Percentiles rank a stretch among this genome's conserved stretches.
Evolutionary conservation across 2,797 vertebrate species (phyloP).

Genomic region (Anabacerthia variegaticeps): DNA sequence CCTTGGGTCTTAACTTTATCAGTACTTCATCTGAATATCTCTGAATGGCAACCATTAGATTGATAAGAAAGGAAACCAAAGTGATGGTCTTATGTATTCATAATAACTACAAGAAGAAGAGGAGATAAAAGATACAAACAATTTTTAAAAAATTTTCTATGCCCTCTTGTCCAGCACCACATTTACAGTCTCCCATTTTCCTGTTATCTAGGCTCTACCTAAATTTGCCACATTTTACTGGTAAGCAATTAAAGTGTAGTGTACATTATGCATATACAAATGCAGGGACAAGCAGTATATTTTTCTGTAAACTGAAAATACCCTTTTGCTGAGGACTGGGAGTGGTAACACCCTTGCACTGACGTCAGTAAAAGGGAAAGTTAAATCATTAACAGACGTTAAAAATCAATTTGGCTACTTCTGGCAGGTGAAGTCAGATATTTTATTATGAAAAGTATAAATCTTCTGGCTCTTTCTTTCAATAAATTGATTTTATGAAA

Average conservation of each 20-base stretch:
- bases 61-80: background rate
- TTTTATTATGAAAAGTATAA: conserved; percentile 54
- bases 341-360: conserved; percentile 32
- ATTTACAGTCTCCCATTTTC: background rate
- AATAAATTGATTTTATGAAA: conserved; percentile 50
- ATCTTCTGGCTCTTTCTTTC: conserved; percentile 41
- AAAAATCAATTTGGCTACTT: conserved; percentile 44
- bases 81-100: background rate
- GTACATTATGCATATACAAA: background rate
- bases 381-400: conserved; percentile 65
- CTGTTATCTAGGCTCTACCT: background rate
- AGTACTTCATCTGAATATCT: background rate
- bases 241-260: background rate
- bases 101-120: background rate
- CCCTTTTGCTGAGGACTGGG: background rate
- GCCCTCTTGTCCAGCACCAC: background rate
- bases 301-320: conserved; percentile 23
- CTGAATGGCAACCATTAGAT: background rate
- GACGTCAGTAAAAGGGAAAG: conserved; percentile 53
- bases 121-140: background rate
- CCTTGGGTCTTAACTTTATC: background rate
- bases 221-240: background rate
- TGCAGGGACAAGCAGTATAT: background rate
- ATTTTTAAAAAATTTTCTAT: background rate
- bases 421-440: conserved; percentile 58